Evolutionary conservation across 2,113 vertebrate species (phyloP).

Genomic region (Barnardius zonarius): DNA sequence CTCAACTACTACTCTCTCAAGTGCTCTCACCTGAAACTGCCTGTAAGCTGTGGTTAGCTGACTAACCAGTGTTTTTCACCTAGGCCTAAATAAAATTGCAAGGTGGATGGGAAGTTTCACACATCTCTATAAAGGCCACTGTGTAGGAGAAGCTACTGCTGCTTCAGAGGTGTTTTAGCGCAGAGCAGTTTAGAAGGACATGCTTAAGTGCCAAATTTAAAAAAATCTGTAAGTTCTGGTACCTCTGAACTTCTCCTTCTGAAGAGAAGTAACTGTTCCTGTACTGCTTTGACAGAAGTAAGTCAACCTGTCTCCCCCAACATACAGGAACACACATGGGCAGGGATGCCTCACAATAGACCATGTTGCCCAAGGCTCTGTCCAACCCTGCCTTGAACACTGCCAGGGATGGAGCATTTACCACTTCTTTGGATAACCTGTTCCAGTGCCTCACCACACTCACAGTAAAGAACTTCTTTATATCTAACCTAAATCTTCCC

Average conservation of each 20-base stretch:
- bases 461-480: not conserved
- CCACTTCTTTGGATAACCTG: not conserved
- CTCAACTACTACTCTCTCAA: not conserved
- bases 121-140: accelerated
- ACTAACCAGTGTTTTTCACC: not conserved
- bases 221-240: not conserved
- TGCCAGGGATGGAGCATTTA: not conserved
- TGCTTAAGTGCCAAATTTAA: not conserved
- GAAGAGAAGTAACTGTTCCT: not conserved
- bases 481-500: not conserved
- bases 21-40: not conserved
- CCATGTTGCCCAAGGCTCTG: not conserved
- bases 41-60: not conserved
- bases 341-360: not conserved
- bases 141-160: not conserved
- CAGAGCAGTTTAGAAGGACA: not conserved
- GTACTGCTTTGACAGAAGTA: not conserved
- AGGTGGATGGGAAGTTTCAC: not conserved
- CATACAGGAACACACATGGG: not conserved
- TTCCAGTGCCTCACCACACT: not conserved
- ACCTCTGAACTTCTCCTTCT: not conserved
- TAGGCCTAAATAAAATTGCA: not conserved
- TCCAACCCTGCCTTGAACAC: not conserved
- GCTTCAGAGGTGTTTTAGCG: not conserved
- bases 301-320: not conserved